Evolutionary conservation across 2,888 invertebrate species (phyloP).

Genomic region (Ophioninae sp.): DNA sequence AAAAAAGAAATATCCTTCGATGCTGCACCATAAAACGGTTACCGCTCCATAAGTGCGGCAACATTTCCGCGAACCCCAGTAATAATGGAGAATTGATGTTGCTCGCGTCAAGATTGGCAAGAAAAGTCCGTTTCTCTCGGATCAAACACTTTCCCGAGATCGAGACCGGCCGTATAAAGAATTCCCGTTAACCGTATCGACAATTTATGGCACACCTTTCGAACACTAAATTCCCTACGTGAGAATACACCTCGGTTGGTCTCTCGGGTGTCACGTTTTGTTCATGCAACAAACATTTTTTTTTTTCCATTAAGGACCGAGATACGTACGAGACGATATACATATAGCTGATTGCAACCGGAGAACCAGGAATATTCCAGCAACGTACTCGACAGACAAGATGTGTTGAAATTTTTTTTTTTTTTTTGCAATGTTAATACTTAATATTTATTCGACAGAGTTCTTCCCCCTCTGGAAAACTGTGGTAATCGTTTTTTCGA

Average conservation of each 20-base stretch:
- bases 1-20: not conserved
- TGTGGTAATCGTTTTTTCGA: too few species aligned
- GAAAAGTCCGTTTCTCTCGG: constrained; percentile 1
- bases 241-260: constrained; percentile 10
- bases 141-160: constrained; percentile 49
- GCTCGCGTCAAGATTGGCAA: not conserved
- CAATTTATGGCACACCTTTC: constrained; percentile 24
- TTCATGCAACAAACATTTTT: not conserved
- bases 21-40: not conserved
- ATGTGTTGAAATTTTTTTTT: too few species aligned
- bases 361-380: not conserved
- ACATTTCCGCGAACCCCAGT: constrained; percentile 44
- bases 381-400: not conserved
- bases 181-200: constrained; percentile 49
- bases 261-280: not conserved
- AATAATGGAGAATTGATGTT: constrained; percentile 34
- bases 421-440: too few species aligned
- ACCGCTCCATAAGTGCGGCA: not conserved
- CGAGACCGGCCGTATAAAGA: constrained; percentile 49
- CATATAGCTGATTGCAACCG: not conserved
- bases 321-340: not conserved
- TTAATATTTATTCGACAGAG: too few species aligned
- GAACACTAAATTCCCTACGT: constrained; percentile 25
- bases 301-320: not conserved
- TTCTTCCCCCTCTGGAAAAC: too few species aligned